Conservation (phyloP, 1,140 invertebrate species). For the Prorops nasuta region DNA sequence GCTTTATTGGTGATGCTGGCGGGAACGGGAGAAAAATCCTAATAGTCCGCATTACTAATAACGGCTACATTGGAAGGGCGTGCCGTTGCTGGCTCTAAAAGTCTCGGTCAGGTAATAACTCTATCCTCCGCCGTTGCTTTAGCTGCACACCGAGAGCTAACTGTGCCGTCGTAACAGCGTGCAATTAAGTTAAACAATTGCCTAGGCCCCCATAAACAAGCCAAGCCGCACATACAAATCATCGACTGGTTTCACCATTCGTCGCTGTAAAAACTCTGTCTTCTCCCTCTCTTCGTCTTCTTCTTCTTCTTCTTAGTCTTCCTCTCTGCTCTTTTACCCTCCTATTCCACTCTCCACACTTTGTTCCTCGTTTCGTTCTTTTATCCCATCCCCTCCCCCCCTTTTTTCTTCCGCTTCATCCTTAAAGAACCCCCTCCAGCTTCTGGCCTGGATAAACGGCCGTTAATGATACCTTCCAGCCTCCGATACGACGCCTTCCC, state of each 20-base stretch:
- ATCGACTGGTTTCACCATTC: conserved; percentile 24
- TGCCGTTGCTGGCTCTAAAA: conserved; percentile 43
- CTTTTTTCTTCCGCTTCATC: background rate
- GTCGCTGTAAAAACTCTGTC: conserved; percentile 26
- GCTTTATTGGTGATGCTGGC: too few species aligned
- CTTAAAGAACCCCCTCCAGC: conserved; percentile 14
- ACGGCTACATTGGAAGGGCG: conserved; percentile 48
- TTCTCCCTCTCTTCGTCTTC: conserved; percentile 26
- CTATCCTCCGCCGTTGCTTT: conserved; percentile 30
- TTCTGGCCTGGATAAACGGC: conserved; percentile 19
- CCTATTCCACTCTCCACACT: background rate
- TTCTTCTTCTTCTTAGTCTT: conserved; percentile 21
- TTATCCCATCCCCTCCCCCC: background rate
- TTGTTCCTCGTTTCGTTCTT: background rate
- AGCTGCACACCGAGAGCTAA: conserved; percentile 30
- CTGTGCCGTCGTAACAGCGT: conserved; percentile 44
- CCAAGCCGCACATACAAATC: conserved; percentile 41
- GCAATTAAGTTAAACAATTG: conserved; percentile 56
- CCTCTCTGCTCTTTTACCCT: background rate
- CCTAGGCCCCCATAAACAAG: conserved; percentile 45
- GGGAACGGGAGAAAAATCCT: conserved; percentile 44
- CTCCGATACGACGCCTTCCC: conserved; percentile 18
- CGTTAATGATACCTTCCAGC: conserved; percentile 31
- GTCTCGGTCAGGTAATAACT: conserved; percentile 50
- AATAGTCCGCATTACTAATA: conserved; percentile 45